Conservation (phyloP, 2,113 vertebrate genomes). For the Empidonax traillii region DNA sequence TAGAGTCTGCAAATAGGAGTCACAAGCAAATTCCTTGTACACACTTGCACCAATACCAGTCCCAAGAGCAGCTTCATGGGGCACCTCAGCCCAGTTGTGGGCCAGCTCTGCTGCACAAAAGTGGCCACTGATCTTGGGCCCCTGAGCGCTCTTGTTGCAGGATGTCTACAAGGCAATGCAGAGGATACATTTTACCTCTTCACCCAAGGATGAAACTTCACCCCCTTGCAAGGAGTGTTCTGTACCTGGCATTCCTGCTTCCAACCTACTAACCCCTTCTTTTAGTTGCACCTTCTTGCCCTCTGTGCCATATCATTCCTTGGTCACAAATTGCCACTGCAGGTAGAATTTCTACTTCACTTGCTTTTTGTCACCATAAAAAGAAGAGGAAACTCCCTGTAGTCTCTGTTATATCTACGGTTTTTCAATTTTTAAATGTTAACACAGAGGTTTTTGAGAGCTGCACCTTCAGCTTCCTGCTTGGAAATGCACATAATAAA, state of each 20-base stretch:
- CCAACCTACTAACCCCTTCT: neutral
- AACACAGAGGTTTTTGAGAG: neutral
- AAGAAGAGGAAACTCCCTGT: neutral
- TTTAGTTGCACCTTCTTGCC: neutral
- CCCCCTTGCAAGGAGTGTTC: neutral
- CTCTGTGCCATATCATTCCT: neutral
- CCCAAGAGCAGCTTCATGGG: neutral
- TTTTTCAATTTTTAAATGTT: neutral
- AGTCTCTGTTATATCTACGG: neutral
- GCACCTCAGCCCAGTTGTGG: neutral
- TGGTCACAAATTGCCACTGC: neutral
- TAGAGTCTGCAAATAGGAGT: neutral
- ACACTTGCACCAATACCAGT: neutral
- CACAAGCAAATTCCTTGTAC: neutral
- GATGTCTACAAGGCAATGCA: neutral
- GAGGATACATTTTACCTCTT: neutral
- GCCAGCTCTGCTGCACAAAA: neutral
- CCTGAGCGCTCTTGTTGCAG: fast-evolving
- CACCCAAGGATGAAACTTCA: neutral
- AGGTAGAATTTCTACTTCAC: neutral
- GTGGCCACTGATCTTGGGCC: neutral
- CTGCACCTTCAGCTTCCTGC: neutral
- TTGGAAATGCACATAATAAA: slow-evolving; percentile 36
- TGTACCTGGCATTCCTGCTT: neutral
- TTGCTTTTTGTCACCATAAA: neutral